Percentiles rank a stretch among this genome's conserved stretches.
These are phyloP conservation scores for Antennarius maculatus DNA, from an alignment of 2,797 vertebrate genomes.

Conservation along the genomic window DNA sequence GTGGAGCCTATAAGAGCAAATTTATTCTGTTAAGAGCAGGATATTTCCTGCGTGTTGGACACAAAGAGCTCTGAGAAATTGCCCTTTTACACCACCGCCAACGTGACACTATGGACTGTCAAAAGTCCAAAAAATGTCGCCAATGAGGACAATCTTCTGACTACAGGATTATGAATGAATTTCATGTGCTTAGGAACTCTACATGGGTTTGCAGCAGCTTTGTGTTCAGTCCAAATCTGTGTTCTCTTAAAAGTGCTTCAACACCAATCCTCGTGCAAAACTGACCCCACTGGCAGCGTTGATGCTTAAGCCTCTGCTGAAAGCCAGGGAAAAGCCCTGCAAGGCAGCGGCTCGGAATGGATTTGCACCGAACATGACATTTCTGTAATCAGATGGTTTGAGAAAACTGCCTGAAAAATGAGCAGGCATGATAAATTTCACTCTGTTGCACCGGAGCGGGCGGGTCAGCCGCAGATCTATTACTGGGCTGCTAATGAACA, in stretches of 20 bases:
- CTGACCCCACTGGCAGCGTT: conserved; percentile 64
- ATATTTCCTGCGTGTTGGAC: conserved; percentile 55
- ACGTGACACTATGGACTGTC: conserved; percentile 35
- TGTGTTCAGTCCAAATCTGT: conserved; percentile 59
- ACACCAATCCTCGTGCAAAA: conserved; percentile 63
- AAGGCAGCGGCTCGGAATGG: conserved; percentile 57
- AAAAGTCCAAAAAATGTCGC: conserved; percentile 32
- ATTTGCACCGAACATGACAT: conserved; percentile 62
- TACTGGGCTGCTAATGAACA: conserved; percentile 1
- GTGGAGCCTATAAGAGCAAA: conserved; percentile 59
- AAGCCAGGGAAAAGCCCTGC: conserved; percentile 64
- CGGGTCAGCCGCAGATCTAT: conserved; percentile 28
- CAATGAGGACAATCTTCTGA: conserved; percentile 39
- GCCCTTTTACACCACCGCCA: conserved; percentile 39
- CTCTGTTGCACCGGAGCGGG: conserved; percentile 7
- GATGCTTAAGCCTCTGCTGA: conserved; percentile 72
- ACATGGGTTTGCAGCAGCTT: conserved; percentile 61
- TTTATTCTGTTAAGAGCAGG: conserved; percentile 48
- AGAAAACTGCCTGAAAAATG: conserved; percentile 46
- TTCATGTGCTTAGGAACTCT: conserved; percentile 54
- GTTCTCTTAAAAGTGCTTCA: conserved; percentile 69
- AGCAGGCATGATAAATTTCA: conserved; percentile 37
- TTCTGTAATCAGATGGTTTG: conserved; percentile 52
- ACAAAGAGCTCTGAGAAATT: conserved; percentile 45
- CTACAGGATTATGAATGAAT: conserved; percentile 60